Evolutionary conservation across 1,140 invertebrate genomes (phyloP), one percentile per base, ranked within the genome.

Genomic region (Bombus haemorrhoidalis): DNA sequence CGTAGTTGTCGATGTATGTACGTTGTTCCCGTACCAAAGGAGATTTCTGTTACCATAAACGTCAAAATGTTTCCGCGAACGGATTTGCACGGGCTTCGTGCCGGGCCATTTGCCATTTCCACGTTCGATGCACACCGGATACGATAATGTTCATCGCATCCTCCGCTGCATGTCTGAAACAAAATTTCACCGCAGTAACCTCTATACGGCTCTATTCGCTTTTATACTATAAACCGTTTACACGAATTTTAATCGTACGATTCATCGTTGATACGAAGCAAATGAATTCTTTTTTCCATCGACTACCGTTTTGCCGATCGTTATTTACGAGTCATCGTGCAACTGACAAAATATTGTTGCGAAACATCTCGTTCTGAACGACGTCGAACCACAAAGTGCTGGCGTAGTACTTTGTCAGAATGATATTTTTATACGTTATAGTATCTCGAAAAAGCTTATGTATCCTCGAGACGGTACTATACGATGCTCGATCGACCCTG

Each of bases 31-130:
- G 25, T 47, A 28, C 18, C 32, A 8, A 9, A 64, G 10, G 62
- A 71, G 15, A 81, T 25, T 71, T 71, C 22, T 32, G 41, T 80
- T 47, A 34, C 32, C 39, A 28, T 8, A 68, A 76, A 64, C n/a
- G n/a, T 64, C 53, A 25, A 75, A 75, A 37, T 66, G 71, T 82
- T 53, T 53, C 39, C 68, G 25, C 25, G 25, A 57, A 37, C 25
- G 6, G 28, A 47, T 53, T 71, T 57, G 37, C 69, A 41, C 37
- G 25, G 1, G 9, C 8, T 71, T 39, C 47, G 18, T 81, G 25
- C 47, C 34, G 68, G 79, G 37, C 79, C 32, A 82, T 82, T 82
- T 82, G 41, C 57, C 72, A 47, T 76, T 76, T 76, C 59, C 41
- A 66, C 32, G 34, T 43, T 69, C 47, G 37, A 73, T 53, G 47